phyloP scores from a whole-genome alignment of 1,140 invertebrate genomes.

The Brachionus plicatilis region DNA sequence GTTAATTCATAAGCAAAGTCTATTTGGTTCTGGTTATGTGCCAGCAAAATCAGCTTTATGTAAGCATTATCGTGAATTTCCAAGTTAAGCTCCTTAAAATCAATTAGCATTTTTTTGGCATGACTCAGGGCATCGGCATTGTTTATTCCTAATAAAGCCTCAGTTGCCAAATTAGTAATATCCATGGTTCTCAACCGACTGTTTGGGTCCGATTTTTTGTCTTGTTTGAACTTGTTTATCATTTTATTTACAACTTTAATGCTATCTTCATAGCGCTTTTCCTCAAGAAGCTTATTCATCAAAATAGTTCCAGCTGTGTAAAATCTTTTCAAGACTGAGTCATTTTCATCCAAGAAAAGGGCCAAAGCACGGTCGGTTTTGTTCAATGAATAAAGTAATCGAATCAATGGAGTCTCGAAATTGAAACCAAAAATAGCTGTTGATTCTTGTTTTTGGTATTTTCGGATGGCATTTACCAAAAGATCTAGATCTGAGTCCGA shows the following conservation, averaged over 20 bases:
- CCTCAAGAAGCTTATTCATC: conserved; percentile 32
- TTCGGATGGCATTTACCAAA: conserved; percentile 18
- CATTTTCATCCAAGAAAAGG: conserved; percentile 22
- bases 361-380: conserved; percentile 24
- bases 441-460: conserved; percentile 38
- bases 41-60: neutral
- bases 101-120: neutral
- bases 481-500: conserved; percentile 11
- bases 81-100: conserved; percentile 1
- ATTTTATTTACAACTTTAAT: conserved; percentile 18
- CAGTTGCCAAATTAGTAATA: neutral
- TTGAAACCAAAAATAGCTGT: conserved; percentile 25
- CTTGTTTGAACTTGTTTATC: neutral
- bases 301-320: conserved; percentile 28
- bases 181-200: neutral
- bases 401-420: conserved; percentile 32
- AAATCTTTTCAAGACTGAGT: neutral
- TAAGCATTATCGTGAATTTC: conserved; percentile 18
- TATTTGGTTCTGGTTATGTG: conserved; percentile 10
- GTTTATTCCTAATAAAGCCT: conserved; percentile 1
- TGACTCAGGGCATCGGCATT: neutral
- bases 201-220: neutral
- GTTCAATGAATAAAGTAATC: neutral
- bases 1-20: conserved; percentile 34
- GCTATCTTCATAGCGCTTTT: neutral